Conservation (phyloP, 2,113 vertebrate species). For the Stigmatopora argus region DNA sequence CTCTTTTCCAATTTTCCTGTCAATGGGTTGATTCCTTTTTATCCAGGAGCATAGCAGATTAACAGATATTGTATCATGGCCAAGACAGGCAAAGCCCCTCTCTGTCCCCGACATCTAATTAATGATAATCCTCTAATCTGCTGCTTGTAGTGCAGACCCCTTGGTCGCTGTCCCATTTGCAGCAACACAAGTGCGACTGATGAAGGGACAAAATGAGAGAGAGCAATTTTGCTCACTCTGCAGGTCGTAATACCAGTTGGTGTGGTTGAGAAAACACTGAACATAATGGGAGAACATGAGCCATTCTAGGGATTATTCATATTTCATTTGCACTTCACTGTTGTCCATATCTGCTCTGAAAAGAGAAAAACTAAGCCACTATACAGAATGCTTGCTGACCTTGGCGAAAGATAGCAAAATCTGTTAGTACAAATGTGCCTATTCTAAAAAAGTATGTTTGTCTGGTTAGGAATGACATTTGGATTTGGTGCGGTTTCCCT, state of each 20-base stretch:
- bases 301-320: constrained; percentile 46
- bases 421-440: constrained; percentile 1
- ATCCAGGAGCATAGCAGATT: constrained; percentile 76
- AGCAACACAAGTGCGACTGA: constrained; percentile 53
- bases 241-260: constrained; percentile 40
- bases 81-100: constrained; percentile 76
- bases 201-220: constrained; percentile 40
- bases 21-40: constrained; percentile 79
- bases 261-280: constrained; percentile 45
- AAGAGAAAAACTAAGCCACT: not conserved
- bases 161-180: constrained; percentile 71
- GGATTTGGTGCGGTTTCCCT: constrained; percentile 45
- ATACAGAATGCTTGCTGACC: not conserved
- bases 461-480: constrained; percentile 46
- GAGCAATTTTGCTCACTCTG: constrained; percentile 56
- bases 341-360: constrained; percentile 3
- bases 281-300: constrained; percentile 41
- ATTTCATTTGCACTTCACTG: constrained; percentile 33
- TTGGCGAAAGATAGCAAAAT: constrained; percentile 6
- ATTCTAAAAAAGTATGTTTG: constrained; percentile 14
- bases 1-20: constrained; percentile 69
- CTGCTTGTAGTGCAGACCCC: constrained; percentile 65
- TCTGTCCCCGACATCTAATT: constrained; percentile 75
- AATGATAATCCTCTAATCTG: constrained; percentile 90
- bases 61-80: constrained; percentile 83